These are phyloP conservation scores for Brachyistius frenatus DNA, from an alignment of 2,113 vertebrate genomes.

Conservation along the genomic window DNA sequence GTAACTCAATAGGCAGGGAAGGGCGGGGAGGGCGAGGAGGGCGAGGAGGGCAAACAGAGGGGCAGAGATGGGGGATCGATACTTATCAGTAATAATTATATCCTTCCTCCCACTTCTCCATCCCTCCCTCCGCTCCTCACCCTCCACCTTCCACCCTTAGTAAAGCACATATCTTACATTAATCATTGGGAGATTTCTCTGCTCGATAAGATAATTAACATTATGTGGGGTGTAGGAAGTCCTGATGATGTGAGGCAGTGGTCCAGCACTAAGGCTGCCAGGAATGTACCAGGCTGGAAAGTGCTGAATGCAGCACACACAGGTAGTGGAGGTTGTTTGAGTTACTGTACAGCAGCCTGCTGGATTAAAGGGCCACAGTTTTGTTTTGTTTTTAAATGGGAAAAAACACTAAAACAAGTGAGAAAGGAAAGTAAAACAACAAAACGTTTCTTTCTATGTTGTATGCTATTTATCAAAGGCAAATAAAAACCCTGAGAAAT, in stretches of 20 bases:
- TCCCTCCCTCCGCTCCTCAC: constrained; percentile 55
- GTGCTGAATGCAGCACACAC: constrained; percentile 68
- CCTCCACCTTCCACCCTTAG: constrained; percentile 64
- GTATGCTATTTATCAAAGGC: constrained; percentile 60
- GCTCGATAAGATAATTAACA: constrained; percentile 81
- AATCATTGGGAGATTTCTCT: constrained; percentile 79
- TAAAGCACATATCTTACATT: constrained; percentile 80
- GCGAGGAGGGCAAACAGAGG: constrained; percentile 72
- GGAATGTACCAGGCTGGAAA: constrained; percentile 58
- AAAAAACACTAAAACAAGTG: constrained; percentile 1
- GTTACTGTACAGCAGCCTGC: constrained; percentile 10
- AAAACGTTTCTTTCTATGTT: constrained; percentile 37
- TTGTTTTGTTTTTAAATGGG: no score
- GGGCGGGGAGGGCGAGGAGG: constrained; percentile 70
- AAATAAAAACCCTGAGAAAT: constrained; percentile 70
- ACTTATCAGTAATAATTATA: constrained; percentile 88
- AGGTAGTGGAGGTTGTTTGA: constrained; percentile 18
- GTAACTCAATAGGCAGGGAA: constrained; percentile 87
- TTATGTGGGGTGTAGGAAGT: constrained; percentile 59
- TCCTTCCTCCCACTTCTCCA: constrained; percentile 75
- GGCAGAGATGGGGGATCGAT: constrained; percentile 83
- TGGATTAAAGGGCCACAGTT: constrained; percentile 31
- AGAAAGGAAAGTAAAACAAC: constrained; percentile 32
- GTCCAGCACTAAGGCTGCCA: constrained; percentile 70
- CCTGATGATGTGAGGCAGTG: constrained; percentile 72